These are phyloP conservation scores for Stegana nigrithorax DNA, from an alignment of 2,888 invertebrate genomes.

Conservation along the genomic window DNA sequence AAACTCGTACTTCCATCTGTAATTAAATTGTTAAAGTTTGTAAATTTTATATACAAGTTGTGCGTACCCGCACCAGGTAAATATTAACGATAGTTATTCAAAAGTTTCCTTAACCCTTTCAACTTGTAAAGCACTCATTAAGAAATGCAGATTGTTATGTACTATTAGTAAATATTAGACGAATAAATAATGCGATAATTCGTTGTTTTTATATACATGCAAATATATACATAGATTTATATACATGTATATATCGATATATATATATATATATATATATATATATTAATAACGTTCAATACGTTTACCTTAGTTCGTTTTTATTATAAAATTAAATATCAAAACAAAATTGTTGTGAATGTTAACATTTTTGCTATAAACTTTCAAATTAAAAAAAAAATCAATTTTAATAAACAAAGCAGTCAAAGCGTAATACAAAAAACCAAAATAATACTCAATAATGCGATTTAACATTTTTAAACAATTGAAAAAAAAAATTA, in stretches of 20 bases:
- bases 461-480: background rate
- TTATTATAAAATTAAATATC: constrained; percentile 48
- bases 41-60: background rate
- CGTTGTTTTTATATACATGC: constrained; percentile 11
- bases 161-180: constrained; percentile 5
- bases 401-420: constrained; percentile 15
- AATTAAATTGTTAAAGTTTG: background rate
- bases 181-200: constrained; percentile 23
- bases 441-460: background rate
- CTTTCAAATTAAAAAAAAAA: constrained; percentile 16
- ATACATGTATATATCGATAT: constrained; percentile 8
- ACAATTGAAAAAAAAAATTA: constrained; percentile 41
- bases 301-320: constrained; percentile 47
- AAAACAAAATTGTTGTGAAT: constrained; percentile 16
- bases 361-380: constrained; percentile 30
- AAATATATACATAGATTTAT: constrained; percentile 21
- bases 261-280: constrained; percentile 28
- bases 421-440: constrained; percentile 16
- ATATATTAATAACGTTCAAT: constrained; percentile 31
- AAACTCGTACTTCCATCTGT: no score
- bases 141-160: constrained; percentile 36
- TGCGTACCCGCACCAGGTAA: constrained; percentile 27
- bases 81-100: constrained; percentile 44
- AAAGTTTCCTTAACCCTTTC: constrained; percentile 46
- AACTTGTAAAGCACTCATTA: constrained; percentile 55